Evolutionary conservation across 2,888 invertebrate genomes (phyloP), one percentile per base, ranked within the genome.

Genomic region (Mimumesa dahlbomi): DNA sequence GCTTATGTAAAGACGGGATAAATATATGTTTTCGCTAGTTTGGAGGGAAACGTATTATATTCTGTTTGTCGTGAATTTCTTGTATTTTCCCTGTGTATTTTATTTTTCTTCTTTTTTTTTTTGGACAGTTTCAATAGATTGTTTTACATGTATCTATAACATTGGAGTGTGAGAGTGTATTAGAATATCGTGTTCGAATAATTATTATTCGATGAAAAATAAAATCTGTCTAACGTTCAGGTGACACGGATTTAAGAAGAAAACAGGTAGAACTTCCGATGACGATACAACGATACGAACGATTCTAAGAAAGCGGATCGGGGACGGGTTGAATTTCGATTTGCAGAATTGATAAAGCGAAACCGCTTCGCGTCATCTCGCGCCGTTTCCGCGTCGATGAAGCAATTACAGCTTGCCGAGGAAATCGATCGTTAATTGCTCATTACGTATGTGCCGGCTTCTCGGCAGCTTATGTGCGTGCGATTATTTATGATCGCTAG

Each of bases 391-490:
- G 65, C 61, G 46, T 40, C 54, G 63, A 74, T 59, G 68, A 65
- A 69, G 69, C 62, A 73, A 75, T 77, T 65, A 70, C 58, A 11
- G n/a, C 31, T 43, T 19, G 45, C 49, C 52, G 38, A 53, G 64
- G 52, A 73, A 69, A 70, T 75, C 69, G 67, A 68, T 68, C 59
- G 78, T 73, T 75, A 70, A 78, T 78, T 78, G 78, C 67, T 75
- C 70, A 67, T 73, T 75, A 75, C 64, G 53, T 58, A 57, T 66
- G 59, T 70, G 43, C 45, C 43, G 36, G 36, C 34, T 45, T 19
- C 40, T n/a, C 16, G 40, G 43, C 21, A 25, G 38, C 40, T 36
- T 31, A 63, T 52, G 50, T 65, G 68, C 62, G 53, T 58, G 69
- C 57, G 50, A 70, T 77, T 78, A 77, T 75, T 75, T 75, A 69